These are phyloP conservation scores for Wiebesia pumilae DNA, from an alignment of 1,140 invertebrate genomes.

Conservation along the genomic window DNA sequence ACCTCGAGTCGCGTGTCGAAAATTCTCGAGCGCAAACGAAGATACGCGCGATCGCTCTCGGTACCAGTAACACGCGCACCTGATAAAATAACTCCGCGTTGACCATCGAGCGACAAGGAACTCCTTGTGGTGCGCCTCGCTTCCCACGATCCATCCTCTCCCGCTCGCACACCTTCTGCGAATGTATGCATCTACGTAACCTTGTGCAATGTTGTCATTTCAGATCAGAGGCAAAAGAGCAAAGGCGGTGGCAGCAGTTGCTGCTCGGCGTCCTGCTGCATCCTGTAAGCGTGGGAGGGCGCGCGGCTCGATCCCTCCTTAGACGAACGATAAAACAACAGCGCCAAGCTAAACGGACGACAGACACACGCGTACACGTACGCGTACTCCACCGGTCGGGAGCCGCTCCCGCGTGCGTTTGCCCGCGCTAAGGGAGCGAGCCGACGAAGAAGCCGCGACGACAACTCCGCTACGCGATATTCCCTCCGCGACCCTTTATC, in stretches of 20 bases:
- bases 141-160: too few species aligned
- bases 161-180: background rate
- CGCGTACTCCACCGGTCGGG: too few species aligned
- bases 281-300: conserved; percentile 81
- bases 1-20: background rate
- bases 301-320: background rate
- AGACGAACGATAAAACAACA: background rate
- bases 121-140: too few species aligned
- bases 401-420: background rate
- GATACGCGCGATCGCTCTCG: too few species aligned
- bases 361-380: background rate
- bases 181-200: background rate
- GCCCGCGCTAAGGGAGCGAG: too few species aligned
- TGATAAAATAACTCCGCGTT: too few species aligned
- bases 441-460: too few species aligned
- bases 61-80: too few species aligned
- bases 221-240: conserved; percentile 96
- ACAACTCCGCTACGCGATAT: too few species aligned
- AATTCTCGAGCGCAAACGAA: background rate
- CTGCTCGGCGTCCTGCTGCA: conserved; percentile 92
- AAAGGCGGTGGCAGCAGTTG: conserved; percentile 94
- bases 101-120: too few species aligned
- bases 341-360: background rate
- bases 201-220: conserved; percentile 66
- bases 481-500: too few species aligned